Evolutionary conservation across 2,797 vertebrate species (phyloP), one percentile per base, ranked within the genome.

Genomic region (Sebastes vulpes): DNA sequence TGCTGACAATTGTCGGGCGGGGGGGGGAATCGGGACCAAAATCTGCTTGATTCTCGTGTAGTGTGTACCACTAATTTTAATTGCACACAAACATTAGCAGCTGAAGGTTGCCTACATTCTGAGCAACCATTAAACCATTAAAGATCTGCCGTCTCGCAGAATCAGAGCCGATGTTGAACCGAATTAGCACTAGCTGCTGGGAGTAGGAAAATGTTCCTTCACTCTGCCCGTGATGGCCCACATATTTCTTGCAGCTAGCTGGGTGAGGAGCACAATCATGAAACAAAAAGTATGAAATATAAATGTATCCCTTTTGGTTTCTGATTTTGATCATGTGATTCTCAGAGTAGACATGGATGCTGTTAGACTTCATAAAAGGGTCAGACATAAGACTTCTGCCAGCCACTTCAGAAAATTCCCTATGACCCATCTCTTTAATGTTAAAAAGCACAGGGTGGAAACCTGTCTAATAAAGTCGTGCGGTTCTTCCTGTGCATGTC

Each of bases 381-480:
- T 65, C 52, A 68, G 50, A 26, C n/a, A 14, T 26, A 20, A 48
- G 32, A 58, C 9, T 25, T 75, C 14, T 73, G 12, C 23, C 35
- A 26, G 42, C 65, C 58, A 26, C 50, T 60, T 69, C 31, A 53
- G 31, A 65, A 81, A 38, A 74, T 32, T 59, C 26, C 14, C 29
- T 38, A 5, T 11, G 46, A 72, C 58, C 21, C 48, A 3, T 75
- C 52, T 75, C 23, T 77, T 76, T 60, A 72, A 80, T 73, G 77
- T 82, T 69, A 70, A 75, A 75, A 67, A 57, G 65, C 54, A 38
- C 52, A 1, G 56, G 59, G 63, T 31, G 73, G 31, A 29, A 72
- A 65, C 56, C 63, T 35, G 79, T 53, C 65, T 78, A 60, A 79
- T 76, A 42, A 75, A 81, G 75, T 48, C 7, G n/a, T 42, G 65